Evolutionary conservation across 1,140 invertebrate species (phyloP).

Genomic region (Ostrea edulis): DNA sequence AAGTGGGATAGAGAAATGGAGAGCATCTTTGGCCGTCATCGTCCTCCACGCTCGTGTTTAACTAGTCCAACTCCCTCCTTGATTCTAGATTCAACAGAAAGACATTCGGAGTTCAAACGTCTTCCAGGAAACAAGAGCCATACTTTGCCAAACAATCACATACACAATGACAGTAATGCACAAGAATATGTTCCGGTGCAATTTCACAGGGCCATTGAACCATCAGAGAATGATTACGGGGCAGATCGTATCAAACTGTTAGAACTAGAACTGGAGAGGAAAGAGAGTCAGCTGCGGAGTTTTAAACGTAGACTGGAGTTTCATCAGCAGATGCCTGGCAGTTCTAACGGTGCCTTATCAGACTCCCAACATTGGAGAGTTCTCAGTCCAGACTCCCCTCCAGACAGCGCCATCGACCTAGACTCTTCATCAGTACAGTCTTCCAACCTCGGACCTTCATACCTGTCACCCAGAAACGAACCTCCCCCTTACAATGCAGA

Average conservation of each 20-base stretch:
- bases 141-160: neutral
- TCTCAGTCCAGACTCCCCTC: conserved; percentile 49
- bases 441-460: conserved; percentile 37
- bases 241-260: conserved; percentile 39
- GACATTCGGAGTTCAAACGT: neutral
- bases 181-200: neutral
- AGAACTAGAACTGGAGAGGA: conserved; percentile 30
- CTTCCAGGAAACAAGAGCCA: neutral
- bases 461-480: neutral
- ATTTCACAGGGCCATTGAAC: neutral
- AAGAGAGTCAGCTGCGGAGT: conserved; percentile 45
- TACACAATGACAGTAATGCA: conserved; percentile 17
- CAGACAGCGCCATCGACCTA: conserved; percentile 58
- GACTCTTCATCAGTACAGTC: conserved; percentile 55
- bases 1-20: conserved; percentile 44
- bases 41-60: conserved; percentile 27
- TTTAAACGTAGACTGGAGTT: conserved; percentile 38
- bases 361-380: conserved; percentile 42
- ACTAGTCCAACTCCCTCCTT: conserved; percentile 57
- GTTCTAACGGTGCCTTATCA: neutral
- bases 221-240: neutral
- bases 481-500: neutral
- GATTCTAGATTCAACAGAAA: conserved; percentile 43
- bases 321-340: neutral
- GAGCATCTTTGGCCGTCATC: conserved; percentile 38